Conservation (phyloP, 2,797 vertebrate species). For the Sebastes diploproa region DNA sequence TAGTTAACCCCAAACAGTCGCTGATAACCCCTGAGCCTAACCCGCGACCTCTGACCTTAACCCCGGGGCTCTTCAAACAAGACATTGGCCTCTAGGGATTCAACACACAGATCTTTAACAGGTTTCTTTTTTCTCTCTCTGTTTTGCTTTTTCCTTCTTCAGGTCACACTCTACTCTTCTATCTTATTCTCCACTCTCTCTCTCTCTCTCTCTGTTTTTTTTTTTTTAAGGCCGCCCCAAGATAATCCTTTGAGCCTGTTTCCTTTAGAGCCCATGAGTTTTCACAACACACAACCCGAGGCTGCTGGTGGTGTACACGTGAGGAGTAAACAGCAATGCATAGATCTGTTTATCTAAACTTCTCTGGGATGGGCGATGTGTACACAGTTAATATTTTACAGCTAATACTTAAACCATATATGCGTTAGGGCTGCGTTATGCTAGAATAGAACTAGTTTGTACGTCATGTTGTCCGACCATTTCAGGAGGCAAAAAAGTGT, state of each 20-base stretch:
- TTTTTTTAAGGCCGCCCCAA: slow-evolving; percentile 34
- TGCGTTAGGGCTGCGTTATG: background rate
- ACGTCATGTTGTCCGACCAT: background rate
- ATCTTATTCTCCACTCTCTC: slow-evolving; percentile 13
- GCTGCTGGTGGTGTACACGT: slow-evolving; percentile 21
- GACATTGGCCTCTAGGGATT: slow-evolving; percentile 70
- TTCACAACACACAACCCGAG: slow-evolving; percentile 61
- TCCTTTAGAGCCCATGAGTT: slow-evolving; percentile 55
- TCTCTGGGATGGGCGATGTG: background rate
- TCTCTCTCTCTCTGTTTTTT: slow-evolving; percentile 13
- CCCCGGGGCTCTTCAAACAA: slow-evolving; percentile 70
- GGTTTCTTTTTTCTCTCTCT: slow-evolving; percentile 45
- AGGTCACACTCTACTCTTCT: background rate
- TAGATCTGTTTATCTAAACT: slow-evolving; percentile 55
- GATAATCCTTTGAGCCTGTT: slow-evolving; percentile 69
- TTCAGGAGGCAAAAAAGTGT: background rate
- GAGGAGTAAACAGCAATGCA: slow-evolving; percentile 50
- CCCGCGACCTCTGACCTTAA: slow-evolving; percentile 67
- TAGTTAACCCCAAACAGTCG: slow-evolving; percentile 64
- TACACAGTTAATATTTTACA: background rate
- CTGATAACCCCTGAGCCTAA: slow-evolving; percentile 73
- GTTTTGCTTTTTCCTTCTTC: slow-evolving; percentile 43
- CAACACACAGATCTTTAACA: slow-evolving; percentile 43
- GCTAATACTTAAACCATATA: background rate
- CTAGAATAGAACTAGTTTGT: background rate